These are phyloP conservation scores for Channa maculata DNA, from an alignment of 2,113 vertebrate genomes.

Conservation along the genomic window DNA sequence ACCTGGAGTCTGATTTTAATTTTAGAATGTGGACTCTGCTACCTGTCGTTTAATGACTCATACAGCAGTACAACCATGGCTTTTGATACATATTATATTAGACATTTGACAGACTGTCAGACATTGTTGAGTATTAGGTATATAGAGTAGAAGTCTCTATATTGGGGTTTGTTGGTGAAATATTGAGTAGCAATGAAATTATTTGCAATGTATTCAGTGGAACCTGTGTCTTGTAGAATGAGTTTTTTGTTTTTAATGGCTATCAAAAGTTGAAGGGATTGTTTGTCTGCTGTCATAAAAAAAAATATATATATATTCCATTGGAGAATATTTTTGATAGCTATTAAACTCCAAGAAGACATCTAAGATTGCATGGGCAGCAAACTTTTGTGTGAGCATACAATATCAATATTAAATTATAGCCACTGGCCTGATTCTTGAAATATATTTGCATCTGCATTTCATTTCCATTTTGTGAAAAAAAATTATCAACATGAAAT, in stretches of 20 bases:
- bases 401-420: slow-evolving; percentile 44
- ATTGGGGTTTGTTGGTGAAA: slow-evolving; percentile 81
- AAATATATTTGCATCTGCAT: slow-evolving; percentile 62
- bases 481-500: slow-evolving; percentile 43
- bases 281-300: slow-evolving; percentile 56
- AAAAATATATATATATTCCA: slow-evolving; percentile 27
- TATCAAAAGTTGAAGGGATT: slow-evolving; percentile 78
- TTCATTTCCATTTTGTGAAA: slow-evolving; percentile 31
- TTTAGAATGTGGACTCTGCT: slow-evolving; percentile 5
- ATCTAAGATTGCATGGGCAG: slow-evolving; percentile 57
- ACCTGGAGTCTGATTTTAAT: slow-evolving; percentile 27
- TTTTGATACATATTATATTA: slow-evolving; percentile 74
- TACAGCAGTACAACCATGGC: slow-evolving; percentile 62
- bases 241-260: slow-evolving; percentile 79
- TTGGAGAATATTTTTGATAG: slow-evolving; percentile 80
- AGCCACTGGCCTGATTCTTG: slow-evolving; percentile 52
- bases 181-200: slow-evolving; percentile 79
- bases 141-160: slow-evolving; percentile 80
- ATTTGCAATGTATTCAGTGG: slow-evolving; percentile 74
- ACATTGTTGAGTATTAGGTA: slow-evolving; percentile 81
- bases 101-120: slow-evolving; percentile 70
- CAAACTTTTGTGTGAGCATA: slow-evolving; percentile 40
- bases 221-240: slow-evolving; percentile 77
- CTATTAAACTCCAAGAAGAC: slow-evolving; percentile 78
- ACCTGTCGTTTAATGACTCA: slow-evolving; percentile 21